A percentile compares a stretch with the other conserved stretches of the same genome.
Conservation (phyloP, 2,113 vertebrate species). For the Erythrocercus mccallii region DNA sequence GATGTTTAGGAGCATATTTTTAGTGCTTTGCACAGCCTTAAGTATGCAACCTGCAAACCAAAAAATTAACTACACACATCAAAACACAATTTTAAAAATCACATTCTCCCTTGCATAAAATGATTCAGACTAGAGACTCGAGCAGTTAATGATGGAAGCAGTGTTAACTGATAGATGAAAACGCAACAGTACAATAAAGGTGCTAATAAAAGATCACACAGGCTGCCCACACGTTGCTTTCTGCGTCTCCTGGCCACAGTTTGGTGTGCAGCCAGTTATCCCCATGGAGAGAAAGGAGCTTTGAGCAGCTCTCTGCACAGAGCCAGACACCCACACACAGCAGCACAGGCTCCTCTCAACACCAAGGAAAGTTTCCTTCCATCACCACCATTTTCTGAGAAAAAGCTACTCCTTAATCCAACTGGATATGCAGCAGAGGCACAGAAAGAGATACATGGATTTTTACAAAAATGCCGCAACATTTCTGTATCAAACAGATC, state of each 20-base stretch:
- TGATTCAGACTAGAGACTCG: not conserved
- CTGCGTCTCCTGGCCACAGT: conserved; percentile 65
- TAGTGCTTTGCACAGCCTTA: conserved; percentile 14
- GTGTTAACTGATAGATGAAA: conserved; percentile 29
- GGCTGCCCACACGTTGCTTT: conserved; percentile 70
- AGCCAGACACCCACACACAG: conserved; percentile 73
- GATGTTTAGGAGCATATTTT: not conserved
- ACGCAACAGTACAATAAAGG: conserved; percentile 35
- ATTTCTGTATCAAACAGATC: not conserved
- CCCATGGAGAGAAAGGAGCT: conserved; percentile 67
- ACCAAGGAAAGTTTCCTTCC: conserved; percentile 67
- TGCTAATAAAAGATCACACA: conserved; percentile 73
- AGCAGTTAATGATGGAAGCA: conserved; percentile 26
- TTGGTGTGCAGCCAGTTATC: conserved; percentile 65
- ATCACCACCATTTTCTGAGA: conserved; percentile 76
- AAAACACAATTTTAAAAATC: conserved; percentile 33
- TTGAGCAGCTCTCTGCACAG: conserved; percentile 67
- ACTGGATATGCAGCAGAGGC: conserved; percentile 35
- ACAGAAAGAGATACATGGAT: not conserved
- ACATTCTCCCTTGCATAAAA: not conserved
- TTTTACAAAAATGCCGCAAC: not conserved
- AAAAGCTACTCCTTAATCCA: conserved; percentile 68
- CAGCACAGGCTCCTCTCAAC: conserved; percentile 65
- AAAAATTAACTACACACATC: conserved; percentile 20
- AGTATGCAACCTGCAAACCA: not conserved